phyloP scores from a whole-genome alignment of 2,888 invertebrate species.

The Oligia fasciuncula region DNA sequence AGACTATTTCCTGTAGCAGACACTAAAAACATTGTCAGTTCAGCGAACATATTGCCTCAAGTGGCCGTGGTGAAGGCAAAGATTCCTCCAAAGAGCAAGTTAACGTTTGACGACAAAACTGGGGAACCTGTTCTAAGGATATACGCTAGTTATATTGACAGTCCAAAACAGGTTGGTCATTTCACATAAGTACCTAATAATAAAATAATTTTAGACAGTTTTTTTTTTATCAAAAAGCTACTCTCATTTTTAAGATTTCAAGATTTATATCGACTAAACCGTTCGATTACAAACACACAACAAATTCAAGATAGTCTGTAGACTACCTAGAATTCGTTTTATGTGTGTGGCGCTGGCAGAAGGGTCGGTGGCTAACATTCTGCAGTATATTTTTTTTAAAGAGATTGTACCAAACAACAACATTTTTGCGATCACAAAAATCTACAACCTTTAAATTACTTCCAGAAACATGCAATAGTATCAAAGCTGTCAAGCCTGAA shows the following conservation, averaged over 20 bases:
- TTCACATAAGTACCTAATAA: not conserved
- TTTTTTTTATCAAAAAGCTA: not conserved
- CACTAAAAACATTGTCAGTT: slow-evolving; percentile 69
- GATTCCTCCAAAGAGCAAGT: slow-evolving; percentile 84
- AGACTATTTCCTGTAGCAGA: slow-evolving; percentile 79
- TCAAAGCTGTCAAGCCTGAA: slow-evolving; percentile 78
- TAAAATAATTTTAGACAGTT: not conserved
- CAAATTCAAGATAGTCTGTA: too few relatives aligned
- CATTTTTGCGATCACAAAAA: not conserved
- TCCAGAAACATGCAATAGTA: slow-evolving; percentile 81
- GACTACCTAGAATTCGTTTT: not conserved
- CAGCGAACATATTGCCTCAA: slow-evolving; percentile 71
- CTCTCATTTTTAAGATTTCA: not conserved
- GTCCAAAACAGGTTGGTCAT: slow-evolving; percentile 77
- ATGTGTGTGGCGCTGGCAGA: not conserved
- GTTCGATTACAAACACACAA: not conserved
- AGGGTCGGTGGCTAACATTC: not conserved
- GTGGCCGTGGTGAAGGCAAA: slow-evolving; percentile 81
- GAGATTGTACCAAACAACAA: not conserved
- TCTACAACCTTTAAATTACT: slow-evolving; percentile 40
- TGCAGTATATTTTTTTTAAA: not conserved
- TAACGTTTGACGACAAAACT: slow-evolving; percentile 85
- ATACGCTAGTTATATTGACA: slow-evolving; percentile 87
- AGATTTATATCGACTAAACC: not conserved
- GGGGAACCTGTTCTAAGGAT: slow-evolving; percentile 89